phyloP scores from a whole-genome alignment of 2,888 invertebrate genomes.

The Stratiomys singularior region DNA sequence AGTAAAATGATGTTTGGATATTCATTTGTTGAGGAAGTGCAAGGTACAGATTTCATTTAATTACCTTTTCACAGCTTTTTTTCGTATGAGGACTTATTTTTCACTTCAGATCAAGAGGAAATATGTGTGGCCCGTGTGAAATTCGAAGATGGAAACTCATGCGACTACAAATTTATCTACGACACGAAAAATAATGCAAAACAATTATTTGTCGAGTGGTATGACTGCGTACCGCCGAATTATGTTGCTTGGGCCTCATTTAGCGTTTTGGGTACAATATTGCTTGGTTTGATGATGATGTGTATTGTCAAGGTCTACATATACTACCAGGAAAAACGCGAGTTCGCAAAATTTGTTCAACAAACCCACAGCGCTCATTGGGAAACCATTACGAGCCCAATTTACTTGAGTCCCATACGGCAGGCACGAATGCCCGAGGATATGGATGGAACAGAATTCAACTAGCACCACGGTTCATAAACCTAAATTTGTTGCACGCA shows the following conservation, averaged over 20 bases:
- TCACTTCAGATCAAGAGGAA: background rate
- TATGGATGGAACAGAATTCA: slow-evolving; percentile 39
- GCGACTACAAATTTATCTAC: slow-evolving; percentile 61
- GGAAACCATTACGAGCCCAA: slow-evolving; percentile 68
- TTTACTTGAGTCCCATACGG: slow-evolving; percentile 72
- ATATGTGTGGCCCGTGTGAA: slow-evolving; percentile 59
- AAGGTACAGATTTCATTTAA: slow-evolving; percentile 53
- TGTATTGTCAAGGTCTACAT: slow-evolving; percentile 65
- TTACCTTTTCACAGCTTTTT: background rate
- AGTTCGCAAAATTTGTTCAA: slow-evolving; percentile 68
- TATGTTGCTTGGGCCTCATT: slow-evolving; percentile 57
- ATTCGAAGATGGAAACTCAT: slow-evolving; percentile 58
- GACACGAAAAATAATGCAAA: slow-evolving; percentile 55
- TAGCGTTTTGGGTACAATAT: slow-evolving; percentile 66
- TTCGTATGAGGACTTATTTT: background rate
- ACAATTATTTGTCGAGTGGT: slow-evolving; percentile 57
- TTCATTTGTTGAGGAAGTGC: slow-evolving; percentile 56
- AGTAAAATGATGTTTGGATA: slow-evolving; percentile 57
- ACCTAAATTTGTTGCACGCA: no score
- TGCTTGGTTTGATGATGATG: slow-evolving; percentile 67
- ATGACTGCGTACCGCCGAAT: slow-evolving; percentile 58
- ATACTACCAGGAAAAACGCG: slow-evolving; percentile 67
- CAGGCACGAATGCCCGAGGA: slow-evolving; percentile 69
- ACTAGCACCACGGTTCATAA: slow-evolving; percentile 16
- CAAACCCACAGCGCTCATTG: slow-evolving; percentile 63